These are phyloP conservation scores for Gobio gobio DNA, from an alignment of 2,113 vertebrate species.

Conservation along the genomic window DNA sequence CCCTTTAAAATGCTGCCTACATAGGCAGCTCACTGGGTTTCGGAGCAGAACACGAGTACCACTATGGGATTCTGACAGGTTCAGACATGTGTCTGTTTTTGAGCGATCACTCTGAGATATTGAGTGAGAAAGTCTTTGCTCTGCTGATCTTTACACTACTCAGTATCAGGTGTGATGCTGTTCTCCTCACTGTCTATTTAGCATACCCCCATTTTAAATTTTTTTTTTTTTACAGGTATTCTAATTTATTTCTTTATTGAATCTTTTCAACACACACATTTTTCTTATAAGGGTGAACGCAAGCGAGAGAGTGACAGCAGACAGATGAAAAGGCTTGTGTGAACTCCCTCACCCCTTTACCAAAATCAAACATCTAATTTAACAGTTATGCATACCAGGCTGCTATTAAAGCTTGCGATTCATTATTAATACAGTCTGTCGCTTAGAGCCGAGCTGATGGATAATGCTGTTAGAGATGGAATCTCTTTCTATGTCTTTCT, in stretches of 20 bases:
- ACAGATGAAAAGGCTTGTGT: slow-evolving; percentile 1
- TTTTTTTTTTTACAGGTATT: slow-evolving; percentile 10
- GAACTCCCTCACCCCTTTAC: slow-evolving; percentile 44
- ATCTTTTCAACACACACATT: slow-evolving; percentile 6
- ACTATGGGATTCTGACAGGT: slow-evolving; percentile 3
- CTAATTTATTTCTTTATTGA: not conserved
- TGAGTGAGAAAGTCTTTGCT: slow-evolving; percentile 23
- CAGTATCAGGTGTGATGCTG: not conserved
- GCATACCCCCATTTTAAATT: not conserved
- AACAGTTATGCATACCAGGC: slow-evolving; percentile 59
- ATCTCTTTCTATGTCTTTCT: slow-evolving; percentile 40
- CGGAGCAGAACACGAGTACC: not conserved
- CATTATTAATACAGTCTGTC: slow-evolving; percentile 70
- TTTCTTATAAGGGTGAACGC: not conserved
- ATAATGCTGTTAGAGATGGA: slow-evolving; percentile 32
- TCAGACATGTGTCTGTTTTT: not conserved
- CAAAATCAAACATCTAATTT: slow-evolving; percentile 45
- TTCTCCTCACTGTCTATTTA: not conserved
- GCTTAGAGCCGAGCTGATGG: slow-evolving; percentile 39
- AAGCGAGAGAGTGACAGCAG: not conserved
- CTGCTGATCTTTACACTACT: not conserved
- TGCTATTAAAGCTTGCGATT: slow-evolving; percentile 58
- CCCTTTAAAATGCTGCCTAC: not conserved
- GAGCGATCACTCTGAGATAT: not conserved
- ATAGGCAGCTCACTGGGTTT: not conserved